A percentile compares a stretch with the other conserved stretches of the same genome.
These are phyloP conservation scores for Galerucella pusilla DNA, from an alignment of 2,888 invertebrate genomes.

Conservation along the genomic window DNA sequence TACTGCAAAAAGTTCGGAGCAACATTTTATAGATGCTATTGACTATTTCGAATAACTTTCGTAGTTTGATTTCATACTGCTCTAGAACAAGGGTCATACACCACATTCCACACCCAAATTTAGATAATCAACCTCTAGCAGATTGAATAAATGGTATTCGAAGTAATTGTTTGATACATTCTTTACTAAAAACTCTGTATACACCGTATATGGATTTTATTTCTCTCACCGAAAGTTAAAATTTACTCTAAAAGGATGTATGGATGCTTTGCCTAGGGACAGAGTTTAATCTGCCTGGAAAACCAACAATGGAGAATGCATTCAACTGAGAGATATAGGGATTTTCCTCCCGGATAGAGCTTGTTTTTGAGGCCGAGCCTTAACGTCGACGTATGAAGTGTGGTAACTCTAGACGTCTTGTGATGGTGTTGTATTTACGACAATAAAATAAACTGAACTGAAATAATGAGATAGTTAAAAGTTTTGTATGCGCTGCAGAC, in stretches of 20 bases:
- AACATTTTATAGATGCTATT: too few species aligned
- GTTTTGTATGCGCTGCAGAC: neutral
- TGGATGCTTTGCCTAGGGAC: conserved; percentile 3
- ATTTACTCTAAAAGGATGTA: neutral
- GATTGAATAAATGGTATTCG: too few species aligned
- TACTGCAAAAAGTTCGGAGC: too few species aligned
- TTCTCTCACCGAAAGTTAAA: too few species aligned
- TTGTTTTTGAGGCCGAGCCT: neutral
- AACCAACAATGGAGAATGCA: conserved; percentile 18
- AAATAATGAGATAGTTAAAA: conserved; percentile 10
- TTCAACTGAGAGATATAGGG: conserved; percentile 16
- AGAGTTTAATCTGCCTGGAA: conserved; percentile 17
- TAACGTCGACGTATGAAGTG: conserved; percentile 2
- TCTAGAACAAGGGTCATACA: neutral
- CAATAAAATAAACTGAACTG: neutral
- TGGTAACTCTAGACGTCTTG: neutral
- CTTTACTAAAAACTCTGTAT: neutral
- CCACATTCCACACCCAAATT: neutral
- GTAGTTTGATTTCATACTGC: too few species aligned
- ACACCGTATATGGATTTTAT: too few species aligned
- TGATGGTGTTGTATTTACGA: neutral
- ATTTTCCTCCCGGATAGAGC: conserved; percentile 6
- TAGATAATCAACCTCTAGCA: too few species aligned
- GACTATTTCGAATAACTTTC: too few species aligned
- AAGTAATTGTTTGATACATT: too few species aligned